Evolutionary conservation across 2,888 invertebrate species (phyloP).

Genomic region (Lasioglossum morio): DNA sequence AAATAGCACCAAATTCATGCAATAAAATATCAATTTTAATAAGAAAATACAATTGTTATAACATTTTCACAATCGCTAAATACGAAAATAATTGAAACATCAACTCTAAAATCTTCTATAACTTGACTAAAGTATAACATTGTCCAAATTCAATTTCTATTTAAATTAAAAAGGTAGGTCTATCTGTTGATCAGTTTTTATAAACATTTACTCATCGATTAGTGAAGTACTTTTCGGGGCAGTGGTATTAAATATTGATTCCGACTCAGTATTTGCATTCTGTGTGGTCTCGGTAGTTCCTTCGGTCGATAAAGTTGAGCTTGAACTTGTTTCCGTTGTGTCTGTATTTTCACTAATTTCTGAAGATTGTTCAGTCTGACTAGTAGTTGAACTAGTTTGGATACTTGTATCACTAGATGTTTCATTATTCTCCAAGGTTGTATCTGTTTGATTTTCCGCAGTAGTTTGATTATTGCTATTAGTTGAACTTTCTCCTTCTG

Average conservation of each 20-base stretch:
- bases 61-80: neutral
- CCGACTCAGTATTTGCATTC: neutral
- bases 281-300: neutral
- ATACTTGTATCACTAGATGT: neutral
- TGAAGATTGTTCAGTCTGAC: neutral
- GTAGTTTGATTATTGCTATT: no score
- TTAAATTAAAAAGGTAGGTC: neutral
- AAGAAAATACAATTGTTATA: neutral
- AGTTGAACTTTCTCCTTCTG: neutral
- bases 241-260: neutral
- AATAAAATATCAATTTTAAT: neutral
- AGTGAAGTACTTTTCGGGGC: neutral
- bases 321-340: neutral
- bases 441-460: no score
- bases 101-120: neutral
- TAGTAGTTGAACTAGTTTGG: neutral
- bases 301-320: neutral
- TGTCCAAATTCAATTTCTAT: neutral
- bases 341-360: no score
- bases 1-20: neutral
- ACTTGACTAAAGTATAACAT: neutral
- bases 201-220: neutral
- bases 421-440: no score
- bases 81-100: neutral
- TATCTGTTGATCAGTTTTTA: neutral